Base-by-base conservation (phyloP, 1,140 invertebrate genomes). In the Drosophila obscura region DNA sequence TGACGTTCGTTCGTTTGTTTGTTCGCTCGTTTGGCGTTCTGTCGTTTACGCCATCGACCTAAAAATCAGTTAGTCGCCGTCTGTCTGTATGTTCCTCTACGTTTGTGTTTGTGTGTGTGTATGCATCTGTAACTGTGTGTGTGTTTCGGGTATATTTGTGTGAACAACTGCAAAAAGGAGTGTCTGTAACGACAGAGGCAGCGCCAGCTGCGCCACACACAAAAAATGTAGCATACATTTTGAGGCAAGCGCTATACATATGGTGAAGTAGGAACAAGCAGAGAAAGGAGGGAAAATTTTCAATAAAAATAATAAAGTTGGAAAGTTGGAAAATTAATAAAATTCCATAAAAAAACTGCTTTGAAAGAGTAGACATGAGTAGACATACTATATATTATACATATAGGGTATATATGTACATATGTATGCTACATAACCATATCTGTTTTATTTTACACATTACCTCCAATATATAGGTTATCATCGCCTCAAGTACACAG, bases 31-130 rank as follows among this genome's bases (percentile, higher is more conserved):
- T 77, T 28, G 79, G 48, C 81, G 52, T 56, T 88, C 72, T 77
- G 84, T 67, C 83, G 83, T 65, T 89, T 63, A 63, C 76, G 64
- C 84, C 83, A 79, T 81, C 83, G 83, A 88, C 83, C 83, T 88
- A 88, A 88, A 87, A 88, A 88, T 88, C 83, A 77, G 75, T 87
- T 88, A 82, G 78, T 58, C 67, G 52, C 72, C 77, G 58, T 64
- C 80, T 76, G 52, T 67, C 49, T 87, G 61, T 65, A 62, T 69
- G 43, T 50, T 49, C 28, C 6, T 46, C 13, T 66, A 11, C 22
- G 3, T 41, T 16, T 69, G 48, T 60, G 3, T 41, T 16, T 69
- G 2, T 59, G 5, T 73, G 8, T 46, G 6, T 62, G 8, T 58
- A 8, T 58, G 5, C 51, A 28, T 53, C 35, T 68, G 49, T 45